Evolutionary conservation across 2,113 vertebrate genomes (phyloP).

Genomic region (Pteropus alecto): DNA sequence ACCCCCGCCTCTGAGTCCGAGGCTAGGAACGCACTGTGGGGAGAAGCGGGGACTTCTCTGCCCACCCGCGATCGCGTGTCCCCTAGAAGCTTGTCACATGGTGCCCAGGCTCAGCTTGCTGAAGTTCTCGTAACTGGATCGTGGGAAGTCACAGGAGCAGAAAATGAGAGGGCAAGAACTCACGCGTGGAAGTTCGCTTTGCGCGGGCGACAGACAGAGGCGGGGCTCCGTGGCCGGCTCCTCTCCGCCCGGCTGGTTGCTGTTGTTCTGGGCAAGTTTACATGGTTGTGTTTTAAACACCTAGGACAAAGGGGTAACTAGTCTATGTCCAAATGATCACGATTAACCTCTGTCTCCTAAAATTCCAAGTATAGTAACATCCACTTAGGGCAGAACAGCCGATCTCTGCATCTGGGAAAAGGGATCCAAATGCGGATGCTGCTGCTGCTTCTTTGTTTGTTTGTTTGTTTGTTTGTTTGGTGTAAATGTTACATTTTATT

Average conservation of each 20-base stretch:
- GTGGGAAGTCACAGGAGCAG: not conserved
- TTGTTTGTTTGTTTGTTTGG: not conserved
- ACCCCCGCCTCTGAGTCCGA: fast-evolving
- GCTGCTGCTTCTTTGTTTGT: too few relatives aligned
- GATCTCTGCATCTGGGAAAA: not conserved
- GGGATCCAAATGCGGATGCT: not conserved
- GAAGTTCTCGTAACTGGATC: not conserved
- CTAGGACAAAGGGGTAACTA: not conserved
- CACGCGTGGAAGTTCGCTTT: not conserved
- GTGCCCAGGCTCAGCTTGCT: not conserved
- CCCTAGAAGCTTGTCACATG: not conserved
- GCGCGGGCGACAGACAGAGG: too few relatives aligned
- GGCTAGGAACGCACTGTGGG: too few relatives aligned
- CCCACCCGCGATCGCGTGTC: not conserved
- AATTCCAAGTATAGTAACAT: not conserved
- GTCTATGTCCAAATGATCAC: not conserved
- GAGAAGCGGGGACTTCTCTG: not conserved
- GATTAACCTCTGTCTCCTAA: not conserved
- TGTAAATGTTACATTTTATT: not conserved
- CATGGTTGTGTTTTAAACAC: not conserved
- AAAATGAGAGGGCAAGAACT: not conserved
- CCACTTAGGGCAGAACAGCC: not conserved
- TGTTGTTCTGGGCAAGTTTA: not conserved
- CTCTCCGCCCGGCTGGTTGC: not conserved
- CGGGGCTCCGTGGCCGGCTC: too few relatives aligned